These are phyloP conservation scores for Lepeophtheirus salmonis DNA, from an alignment of 1,140 invertebrate genomes.

Conservation along the genomic window DNA sequence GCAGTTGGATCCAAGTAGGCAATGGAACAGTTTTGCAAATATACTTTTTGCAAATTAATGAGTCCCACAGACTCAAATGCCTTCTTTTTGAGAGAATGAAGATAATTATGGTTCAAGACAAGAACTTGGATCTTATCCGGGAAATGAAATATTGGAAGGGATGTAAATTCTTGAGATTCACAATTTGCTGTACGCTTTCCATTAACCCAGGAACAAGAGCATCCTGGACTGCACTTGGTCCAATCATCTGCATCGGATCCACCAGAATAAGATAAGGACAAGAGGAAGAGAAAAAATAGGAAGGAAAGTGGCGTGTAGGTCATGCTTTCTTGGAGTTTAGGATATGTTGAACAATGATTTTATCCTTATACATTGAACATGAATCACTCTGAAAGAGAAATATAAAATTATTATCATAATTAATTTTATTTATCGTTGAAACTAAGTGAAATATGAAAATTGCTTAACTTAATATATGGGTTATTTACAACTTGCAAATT, in stretches of 20 bases:
- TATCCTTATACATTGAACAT: too few species aligned
- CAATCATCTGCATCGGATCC: conserved; percentile 35
- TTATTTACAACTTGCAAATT: too few species aligned
- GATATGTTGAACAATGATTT: too few species aligned
- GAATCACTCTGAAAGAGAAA: too few species aligned
- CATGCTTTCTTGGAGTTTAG: too few species aligned
- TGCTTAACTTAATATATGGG: too few species aligned
- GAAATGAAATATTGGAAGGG: conserved; percentile 21
- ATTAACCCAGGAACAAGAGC: conserved; percentile 68
- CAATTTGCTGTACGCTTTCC: conserved; percentile 69
- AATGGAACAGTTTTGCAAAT: conserved; percentile 48
- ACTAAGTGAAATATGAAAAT: too few species aligned
- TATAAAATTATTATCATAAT: too few species aligned
- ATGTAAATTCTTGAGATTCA: conserved; percentile 48
- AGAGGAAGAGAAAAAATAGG: background rate
- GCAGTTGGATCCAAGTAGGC: conserved; percentile 52
- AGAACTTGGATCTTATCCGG: conserved; percentile 48
- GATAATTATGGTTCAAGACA: conserved; percentile 55
- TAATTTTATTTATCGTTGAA: too few species aligned
- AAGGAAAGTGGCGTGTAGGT: too few species aligned
- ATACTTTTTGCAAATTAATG: conserved; percentile 60
- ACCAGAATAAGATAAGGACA: background rate
- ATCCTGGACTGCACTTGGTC: conserved; percentile 57
- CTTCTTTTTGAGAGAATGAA: conserved; percentile 48
- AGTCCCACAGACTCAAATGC: conserved; percentile 54